Evolutionary conservation across 2,888 invertebrate species (phyloP).

Genomic region (Acanthosepion lycidas): DNA sequence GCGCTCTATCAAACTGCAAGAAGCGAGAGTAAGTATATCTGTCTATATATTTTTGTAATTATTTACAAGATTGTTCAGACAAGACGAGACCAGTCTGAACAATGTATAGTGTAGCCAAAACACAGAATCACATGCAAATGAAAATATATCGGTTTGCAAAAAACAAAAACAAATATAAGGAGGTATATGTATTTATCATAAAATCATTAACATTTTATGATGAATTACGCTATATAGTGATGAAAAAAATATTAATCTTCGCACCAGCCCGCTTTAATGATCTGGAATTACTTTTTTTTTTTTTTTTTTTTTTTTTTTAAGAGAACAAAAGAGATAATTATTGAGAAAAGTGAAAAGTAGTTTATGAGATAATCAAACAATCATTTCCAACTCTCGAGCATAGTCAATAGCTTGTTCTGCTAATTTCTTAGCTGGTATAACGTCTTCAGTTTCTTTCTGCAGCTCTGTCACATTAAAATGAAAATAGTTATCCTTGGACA

Average conservation of each 20-base stretch:
- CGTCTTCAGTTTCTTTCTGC: conserved; percentile 81
- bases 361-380: conserved; percentile 85
- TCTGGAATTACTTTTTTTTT: background rate
- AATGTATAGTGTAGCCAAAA: too few species aligned
- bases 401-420: conserved; percentile 96
- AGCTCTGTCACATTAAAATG: conserved; percentile 83
- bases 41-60: too few species aligned
- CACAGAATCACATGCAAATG: too few species aligned
- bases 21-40: too few species aligned
- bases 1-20: too few species aligned
- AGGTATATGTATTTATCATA: background rate
- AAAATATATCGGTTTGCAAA: background rate
- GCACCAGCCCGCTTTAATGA: background rate
- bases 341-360: too few species aligned
- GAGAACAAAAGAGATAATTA: too few species aligned
- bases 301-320: too few species aligned
- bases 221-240: too few species aligned
- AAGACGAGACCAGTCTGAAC: too few species aligned
- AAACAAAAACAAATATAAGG: background rate
- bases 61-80: too few species aligned
- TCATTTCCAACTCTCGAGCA: conserved; percentile 98
- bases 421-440: conserved; percentile 90
- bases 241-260: background rate
- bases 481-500: conserved; percentile 85
- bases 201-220: too few species aligned